These are phyloP conservation scores for Lacerta viridis DNA, from an alignment of 2,797 vertebrate genomes.

Conservation along the genomic window DNA sequence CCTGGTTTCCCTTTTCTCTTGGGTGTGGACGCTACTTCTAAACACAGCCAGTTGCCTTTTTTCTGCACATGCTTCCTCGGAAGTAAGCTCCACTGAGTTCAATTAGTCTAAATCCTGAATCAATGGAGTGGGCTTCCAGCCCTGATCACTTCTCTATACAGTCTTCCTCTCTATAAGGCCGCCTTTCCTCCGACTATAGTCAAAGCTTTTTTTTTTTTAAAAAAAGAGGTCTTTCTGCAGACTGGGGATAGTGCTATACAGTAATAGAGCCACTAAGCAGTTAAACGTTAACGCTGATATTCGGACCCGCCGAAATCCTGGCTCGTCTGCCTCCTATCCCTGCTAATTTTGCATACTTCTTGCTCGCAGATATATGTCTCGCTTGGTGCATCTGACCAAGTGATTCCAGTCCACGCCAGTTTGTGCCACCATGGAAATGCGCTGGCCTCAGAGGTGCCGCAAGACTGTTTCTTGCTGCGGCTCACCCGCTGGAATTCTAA, in stretches of 20 bases:
- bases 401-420: background rate
- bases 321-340: background rate
- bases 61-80: too few relatives aligned
- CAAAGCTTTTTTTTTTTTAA: slow-evolving; percentile 59
- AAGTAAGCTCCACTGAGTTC: background rate
- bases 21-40: slow-evolving; percentile 65
- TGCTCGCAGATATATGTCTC: background rate
- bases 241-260: slow-evolving; percentile 65
- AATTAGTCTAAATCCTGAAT: background rate
- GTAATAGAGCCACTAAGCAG: slow-evolving; percentile 52
- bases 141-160: slow-evolving; percentile 64
- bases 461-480: background rate
- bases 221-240: slow-evolving; percentile 6
- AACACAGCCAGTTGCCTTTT: slow-evolving; percentile 19
- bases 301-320: slow-evolving; percentile 13
- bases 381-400: background rate
- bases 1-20: slow-evolving; percentile 1
- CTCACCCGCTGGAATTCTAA: background rate
- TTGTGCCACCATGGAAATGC: background rate
- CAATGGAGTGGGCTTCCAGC: background rate
- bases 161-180: slow-evolving; percentile 67
- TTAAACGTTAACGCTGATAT: slow-evolving; percentile 56
- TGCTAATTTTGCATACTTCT: background rate
- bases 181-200: slow-evolving; percentile 69
- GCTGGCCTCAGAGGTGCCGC: background rate